Evolutionary conservation across 2,888 invertebrate species (phyloP), one percentile per base, ranked within the genome.

Genomic region (Acanthosepion esculentum): DNA sequence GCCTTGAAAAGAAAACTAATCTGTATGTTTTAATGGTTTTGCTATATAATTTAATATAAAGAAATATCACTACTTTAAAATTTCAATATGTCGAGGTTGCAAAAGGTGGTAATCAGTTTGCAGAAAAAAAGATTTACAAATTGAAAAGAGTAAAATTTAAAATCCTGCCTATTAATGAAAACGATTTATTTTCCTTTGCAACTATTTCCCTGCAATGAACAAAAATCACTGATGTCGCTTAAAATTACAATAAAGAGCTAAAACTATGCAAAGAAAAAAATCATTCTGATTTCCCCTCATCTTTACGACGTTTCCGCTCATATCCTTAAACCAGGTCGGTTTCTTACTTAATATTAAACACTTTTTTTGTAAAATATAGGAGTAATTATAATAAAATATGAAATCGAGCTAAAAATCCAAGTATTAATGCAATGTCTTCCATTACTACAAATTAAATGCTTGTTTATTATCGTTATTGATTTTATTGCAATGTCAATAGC

Each of bases 141-240:
- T 64, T 26, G 26, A n/a, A 33, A 78, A 59, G 23, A 23, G 26
- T 59, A 59, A 59, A 59, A 3, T 59, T 20, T 59, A 59, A 59
- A 59, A 59, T 20, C 6, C 23, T 15, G 2, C 20, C 6, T 50
- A 50, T 50, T 50, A 1, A 26, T 64, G 15, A n/a, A 78, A 78
- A 78, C n/a, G 15, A 78, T 10, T n/a, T 64, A 64, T n/a, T n/a
- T 78, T 78, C 10, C 78, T n/a, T 78, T 78, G n/a, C 20, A 64
- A 64, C 23, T 64, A 78, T 78, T 59, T 23, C 59, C 59, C 78
- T 10, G 78, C 78, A 78, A 78, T 78, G 78, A 78, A 78, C 78
- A 78, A 78, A 78, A 78, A n/a, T 78, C n/a, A 33, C 78, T 78
- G 78, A 78, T 78, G n/a, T 78, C 78, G 78, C n/a, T 78, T n/a